phyloP scores from a whole-genome alignment of 2,888 invertebrate genomes.

The Therioaphis trifolii region DNA sequence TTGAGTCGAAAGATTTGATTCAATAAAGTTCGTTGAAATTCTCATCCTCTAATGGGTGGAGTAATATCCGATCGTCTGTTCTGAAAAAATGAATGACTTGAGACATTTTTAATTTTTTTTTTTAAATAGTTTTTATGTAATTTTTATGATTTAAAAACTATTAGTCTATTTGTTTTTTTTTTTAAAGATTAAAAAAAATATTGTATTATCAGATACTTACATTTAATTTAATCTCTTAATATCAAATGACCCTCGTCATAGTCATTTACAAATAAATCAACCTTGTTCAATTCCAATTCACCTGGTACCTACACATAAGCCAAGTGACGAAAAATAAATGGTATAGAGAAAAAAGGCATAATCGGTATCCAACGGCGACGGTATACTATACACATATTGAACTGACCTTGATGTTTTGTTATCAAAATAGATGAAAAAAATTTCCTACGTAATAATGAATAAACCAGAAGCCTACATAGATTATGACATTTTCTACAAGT shows the following conservation, averaged over 20 bases:
- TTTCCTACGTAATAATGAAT: conserved; percentile 15
- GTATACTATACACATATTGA: conserved; percentile 29
- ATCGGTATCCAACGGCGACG: conserved; percentile 59
- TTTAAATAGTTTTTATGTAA: no score
- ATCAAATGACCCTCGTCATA: conserved; percentile 24
- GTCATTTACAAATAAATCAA: conserved; percentile 32
- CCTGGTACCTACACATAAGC: conserved; percentile 14
- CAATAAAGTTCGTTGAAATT: no score
- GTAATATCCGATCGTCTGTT: no score
- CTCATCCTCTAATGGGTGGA: no score
- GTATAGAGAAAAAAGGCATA: conserved; percentile 32
- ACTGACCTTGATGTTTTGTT: conserved; percentile 36
- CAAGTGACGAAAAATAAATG: conserved; percentile 28
- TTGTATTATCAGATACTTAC: neutral
- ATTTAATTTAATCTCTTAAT: conserved; percentile 23
- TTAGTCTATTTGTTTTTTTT: no score
- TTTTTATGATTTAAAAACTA: no score
- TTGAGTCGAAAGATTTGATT: no score
- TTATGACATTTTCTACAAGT: neutral
- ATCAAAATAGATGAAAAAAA: conserved; percentile 15
- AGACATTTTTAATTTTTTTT: no score
- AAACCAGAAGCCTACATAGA: neutral
- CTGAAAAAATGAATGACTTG: no score
- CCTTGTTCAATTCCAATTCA: conserved; percentile 36
- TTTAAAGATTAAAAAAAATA: no score